Conservation (phyloP, 2,113 vertebrate species). For the Pachypanchax playfairii region DNA sequence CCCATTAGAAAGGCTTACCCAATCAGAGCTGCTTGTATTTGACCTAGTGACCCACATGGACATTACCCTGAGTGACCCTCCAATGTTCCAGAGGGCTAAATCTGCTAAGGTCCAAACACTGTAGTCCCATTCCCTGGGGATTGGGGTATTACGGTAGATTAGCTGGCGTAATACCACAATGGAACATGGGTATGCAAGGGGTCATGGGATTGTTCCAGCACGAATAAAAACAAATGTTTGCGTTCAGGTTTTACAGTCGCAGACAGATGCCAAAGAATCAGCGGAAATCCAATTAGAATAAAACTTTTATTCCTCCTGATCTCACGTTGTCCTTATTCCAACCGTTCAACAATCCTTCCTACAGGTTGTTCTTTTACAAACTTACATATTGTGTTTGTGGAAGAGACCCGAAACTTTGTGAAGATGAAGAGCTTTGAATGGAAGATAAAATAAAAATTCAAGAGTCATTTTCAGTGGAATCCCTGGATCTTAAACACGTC, state of each 20-base stretch:
- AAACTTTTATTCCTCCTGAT: constrained; percentile 46
- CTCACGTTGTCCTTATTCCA: constrained; percentile 51
- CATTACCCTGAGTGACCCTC: constrained; percentile 57
- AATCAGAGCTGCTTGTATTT: constrained; percentile 56
- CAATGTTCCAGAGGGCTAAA: constrained; percentile 15
- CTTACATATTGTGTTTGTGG: no score
- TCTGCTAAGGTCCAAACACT: constrained; percentile 35
- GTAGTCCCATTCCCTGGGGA: constrained; percentile 47
- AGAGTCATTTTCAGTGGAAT: background rate
- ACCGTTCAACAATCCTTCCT: constrained; percentile 2
- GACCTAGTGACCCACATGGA: constrained; percentile 69
- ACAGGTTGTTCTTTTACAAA: background rate
- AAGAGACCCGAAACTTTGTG: no score
- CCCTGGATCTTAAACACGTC: background rate
- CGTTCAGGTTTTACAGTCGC: constrained; percentile 46
- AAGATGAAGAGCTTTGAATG: background rate
- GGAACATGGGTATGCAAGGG: constrained; percentile 40
- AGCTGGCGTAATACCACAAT: constrained; percentile 50
- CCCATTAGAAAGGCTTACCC: constrained; percentile 65
- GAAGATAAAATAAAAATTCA: background rate
- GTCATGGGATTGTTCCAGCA: constrained; percentile 63
- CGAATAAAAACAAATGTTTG: constrained; percentile 53
- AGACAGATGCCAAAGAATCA: constrained; percentile 62
- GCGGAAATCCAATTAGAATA: constrained; percentile 68
- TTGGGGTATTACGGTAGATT: constrained; percentile 69